Conservation (phyloP, 2,113 vertebrate genomes). For the Anarhynchus alexandrinus region DNA sequence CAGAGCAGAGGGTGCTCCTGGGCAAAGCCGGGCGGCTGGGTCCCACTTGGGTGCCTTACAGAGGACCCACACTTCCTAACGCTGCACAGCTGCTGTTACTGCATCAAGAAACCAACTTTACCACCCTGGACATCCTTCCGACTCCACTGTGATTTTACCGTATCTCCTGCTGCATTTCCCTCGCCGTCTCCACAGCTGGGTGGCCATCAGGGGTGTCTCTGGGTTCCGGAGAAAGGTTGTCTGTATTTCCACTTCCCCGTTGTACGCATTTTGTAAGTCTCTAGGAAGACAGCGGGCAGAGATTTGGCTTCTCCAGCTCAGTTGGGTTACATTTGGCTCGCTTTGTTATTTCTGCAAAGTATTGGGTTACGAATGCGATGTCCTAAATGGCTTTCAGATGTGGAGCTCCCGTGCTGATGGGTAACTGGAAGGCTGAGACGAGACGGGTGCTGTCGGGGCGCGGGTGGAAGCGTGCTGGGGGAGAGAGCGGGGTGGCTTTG, state of each 20-base stretch:
- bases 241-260: not conserved
- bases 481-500: not conserved
- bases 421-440: not conserved
- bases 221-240: not conserved
- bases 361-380: not conserved
- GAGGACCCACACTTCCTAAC: not conserved
- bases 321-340: not conserved
- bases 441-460: accelerated
- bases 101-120: not conserved
- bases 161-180: not conserved
- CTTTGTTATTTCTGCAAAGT: not conserved
- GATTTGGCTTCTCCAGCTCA: not conserved
- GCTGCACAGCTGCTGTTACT: not conserved
- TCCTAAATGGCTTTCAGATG: not conserved
- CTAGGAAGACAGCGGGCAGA: not conserved
- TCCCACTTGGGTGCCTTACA: not conserved
- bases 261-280: not conserved
- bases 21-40: not conserved
- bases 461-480: not conserved
- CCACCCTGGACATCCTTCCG: not conserved
- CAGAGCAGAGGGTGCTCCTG: not conserved
- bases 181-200: not conserved
- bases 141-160: not conserved
- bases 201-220: not conserved
- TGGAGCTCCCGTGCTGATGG: not conserved